Conservation (phyloP, 30 jellyfish, hydroid and myxozoan genomes). For the Clytia hemisphaerica region DNA sequence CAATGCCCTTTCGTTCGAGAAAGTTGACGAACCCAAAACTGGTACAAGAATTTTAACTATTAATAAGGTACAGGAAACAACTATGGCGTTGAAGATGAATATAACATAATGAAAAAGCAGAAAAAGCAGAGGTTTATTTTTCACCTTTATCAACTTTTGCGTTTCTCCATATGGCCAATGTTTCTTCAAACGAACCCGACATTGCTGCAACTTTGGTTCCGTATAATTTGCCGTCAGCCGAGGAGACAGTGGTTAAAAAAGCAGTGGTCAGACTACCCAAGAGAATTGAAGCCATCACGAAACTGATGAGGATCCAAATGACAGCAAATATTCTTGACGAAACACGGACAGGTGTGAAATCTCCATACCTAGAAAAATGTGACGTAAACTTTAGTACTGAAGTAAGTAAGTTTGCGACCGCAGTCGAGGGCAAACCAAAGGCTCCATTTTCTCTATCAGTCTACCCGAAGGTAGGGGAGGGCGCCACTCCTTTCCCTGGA, state of each 20-base stretch:
- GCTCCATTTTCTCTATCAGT: too few species aligned
- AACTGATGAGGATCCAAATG: conserved; percentile 5
- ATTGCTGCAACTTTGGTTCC: conserved; percentile 8
- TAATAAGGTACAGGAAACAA: too few species aligned
- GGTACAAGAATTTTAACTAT: too few species aligned
- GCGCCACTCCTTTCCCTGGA: too few species aligned
- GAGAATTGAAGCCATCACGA: not conserved
- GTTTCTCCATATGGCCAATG: not conserved
- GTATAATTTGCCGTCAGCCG: not conserved
- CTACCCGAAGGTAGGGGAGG: too few species aligned
- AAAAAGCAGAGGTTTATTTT: too few species aligned
- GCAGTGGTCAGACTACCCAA: conserved; percentile 9
- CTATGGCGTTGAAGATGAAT: too few species aligned
- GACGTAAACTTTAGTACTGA: too few species aligned
- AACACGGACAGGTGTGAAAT: not conserved
- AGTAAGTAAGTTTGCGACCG: too few species aligned
- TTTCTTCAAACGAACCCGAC: conserved; percentile 11
- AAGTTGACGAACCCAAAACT: too few species aligned
- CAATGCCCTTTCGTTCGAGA: too few species aligned
- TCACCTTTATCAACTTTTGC: conserved; percentile 16
- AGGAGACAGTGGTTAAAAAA: not conserved
- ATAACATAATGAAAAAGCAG: not conserved
- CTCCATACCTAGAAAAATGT: conserved; percentile 8
- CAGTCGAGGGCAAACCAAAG: too few species aligned
- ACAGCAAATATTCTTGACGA: not conserved